Conservation (phyloP, 2,797 vertebrate species). For the Hemibagrus guttatus region DNA sequence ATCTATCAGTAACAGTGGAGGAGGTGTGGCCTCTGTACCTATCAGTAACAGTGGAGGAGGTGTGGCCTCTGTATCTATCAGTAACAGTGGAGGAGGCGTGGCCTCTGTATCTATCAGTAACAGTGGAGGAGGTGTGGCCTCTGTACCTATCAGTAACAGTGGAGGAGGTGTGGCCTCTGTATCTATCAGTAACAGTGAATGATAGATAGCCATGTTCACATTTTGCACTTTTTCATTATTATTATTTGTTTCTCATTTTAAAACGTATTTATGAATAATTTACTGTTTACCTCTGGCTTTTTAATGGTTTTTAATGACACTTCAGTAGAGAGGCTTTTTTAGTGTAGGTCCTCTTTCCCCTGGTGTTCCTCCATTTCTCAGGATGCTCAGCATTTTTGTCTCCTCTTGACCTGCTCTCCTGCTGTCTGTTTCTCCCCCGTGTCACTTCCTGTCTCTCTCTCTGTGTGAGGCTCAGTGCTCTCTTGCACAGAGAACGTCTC, state of each 20-base stretch:
- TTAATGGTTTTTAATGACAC: not conserved
- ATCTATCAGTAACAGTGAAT: too few relatives aligned
- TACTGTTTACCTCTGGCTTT: not conserved
- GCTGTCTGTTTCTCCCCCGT: not conserved
- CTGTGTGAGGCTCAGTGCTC: not conserved
- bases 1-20: not conserved
- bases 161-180: too few relatives aligned
- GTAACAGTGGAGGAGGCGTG: too few relatives aligned
- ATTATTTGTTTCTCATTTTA: not conserved
- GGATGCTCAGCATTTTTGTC: not conserved
- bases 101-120: too few relatives aligned
- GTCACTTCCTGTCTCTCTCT: slow-evolving; percentile 5
- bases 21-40: too few relatives aligned
- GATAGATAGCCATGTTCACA: too few relatives aligned
- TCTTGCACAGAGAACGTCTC: slow-evolving; percentile 19
- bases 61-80: too few relatives aligned
- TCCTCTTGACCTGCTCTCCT: slow-evolving; percentile 10
- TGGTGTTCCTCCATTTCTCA: not conserved
- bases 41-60: too few relatives aligned
- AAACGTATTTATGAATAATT: not conserved
- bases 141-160: too few relatives aligned
- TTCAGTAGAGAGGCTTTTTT: not conserved
- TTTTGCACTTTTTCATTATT: not conserved
- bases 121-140: too few relatives aligned
- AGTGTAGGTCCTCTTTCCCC: not conserved